phyloP scores from a whole-genome alignment of 2,888 invertebrate genomes.

The Athrips mouffetella region DNA sequence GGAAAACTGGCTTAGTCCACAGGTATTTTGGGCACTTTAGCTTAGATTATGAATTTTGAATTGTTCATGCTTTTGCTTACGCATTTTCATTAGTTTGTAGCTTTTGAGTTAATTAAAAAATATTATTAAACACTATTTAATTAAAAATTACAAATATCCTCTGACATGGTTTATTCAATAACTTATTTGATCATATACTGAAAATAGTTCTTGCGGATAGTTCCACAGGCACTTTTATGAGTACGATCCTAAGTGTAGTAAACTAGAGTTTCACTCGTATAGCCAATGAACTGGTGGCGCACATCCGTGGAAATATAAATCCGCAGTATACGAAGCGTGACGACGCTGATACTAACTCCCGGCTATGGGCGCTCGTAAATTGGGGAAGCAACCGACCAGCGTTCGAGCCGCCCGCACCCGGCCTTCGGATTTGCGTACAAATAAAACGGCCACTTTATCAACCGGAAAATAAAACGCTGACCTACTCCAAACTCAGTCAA shows the following conservation, averaged over 20 bases:
- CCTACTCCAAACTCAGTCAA: conserved; percentile 30
- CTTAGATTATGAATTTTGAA: too few relatives aligned
- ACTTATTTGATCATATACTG: too few relatives aligned
- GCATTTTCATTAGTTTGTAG: too few relatives aligned
- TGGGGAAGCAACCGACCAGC: conserved; percentile 61
- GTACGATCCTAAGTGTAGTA: not conserved
- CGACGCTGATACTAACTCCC: conserved; percentile 66
- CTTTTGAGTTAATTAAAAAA: too few relatives aligned
- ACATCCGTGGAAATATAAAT: conserved; percentile 60
- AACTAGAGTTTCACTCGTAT: conserved; percentile 21
- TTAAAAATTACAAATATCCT: too few relatives aligned
- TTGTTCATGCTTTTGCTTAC: too few relatives aligned
- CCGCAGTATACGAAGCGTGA: conserved; percentile 63
- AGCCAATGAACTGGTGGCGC: conserved; percentile 38
- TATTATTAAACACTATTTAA: too few relatives aligned
- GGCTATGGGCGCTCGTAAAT: conserved; percentile 60
- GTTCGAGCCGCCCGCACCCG: conserved; percentile 46
- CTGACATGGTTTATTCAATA: too few relatives aligned
- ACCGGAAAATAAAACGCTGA: conserved; percentile 53
- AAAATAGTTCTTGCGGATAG: conserved; percentile 20
- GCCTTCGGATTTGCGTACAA: conserved; percentile 66
- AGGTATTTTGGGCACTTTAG: too few relatives aligned
- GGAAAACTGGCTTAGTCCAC: too few relatives aligned
- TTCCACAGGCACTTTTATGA: conserved; percentile 6
- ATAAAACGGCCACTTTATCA: conserved; percentile 65